Conservation (phyloP, 2,113 vertebrate genomes). For the Formicarius rufipectus region DNA sequence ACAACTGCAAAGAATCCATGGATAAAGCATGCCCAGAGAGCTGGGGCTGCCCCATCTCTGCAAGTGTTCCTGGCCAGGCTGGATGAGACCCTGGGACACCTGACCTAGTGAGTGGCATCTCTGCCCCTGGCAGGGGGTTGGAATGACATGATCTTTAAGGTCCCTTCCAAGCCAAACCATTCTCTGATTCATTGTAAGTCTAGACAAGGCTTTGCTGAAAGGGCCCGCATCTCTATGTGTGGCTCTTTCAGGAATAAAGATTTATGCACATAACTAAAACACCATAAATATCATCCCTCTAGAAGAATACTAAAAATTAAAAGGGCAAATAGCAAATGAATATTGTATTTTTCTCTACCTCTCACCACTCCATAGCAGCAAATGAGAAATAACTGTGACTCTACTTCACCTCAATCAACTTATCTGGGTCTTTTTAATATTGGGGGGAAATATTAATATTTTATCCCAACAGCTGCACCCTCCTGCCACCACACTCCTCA, state of each 20-base stretch:
- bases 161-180: neutral
- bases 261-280: conserved; percentile 7
- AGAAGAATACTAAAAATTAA: conserved; percentile 33
- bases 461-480: neutral
- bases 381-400: conserved; percentile 46
- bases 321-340: conserved; percentile 16
- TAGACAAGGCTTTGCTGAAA: neutral
- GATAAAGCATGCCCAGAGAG: neutral
- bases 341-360: conserved; percentile 36
- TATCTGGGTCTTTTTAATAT: neutral
- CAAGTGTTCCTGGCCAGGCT: neutral
- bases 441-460: neutral
- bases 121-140: neutral
- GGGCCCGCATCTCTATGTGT: neutral
- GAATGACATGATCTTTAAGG: too few species aligned
- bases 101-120: neutral
- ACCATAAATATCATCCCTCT: conserved; percentile 46
- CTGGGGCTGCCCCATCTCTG: neutral
- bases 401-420: conserved; percentile 12
- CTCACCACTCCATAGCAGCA: neutral
- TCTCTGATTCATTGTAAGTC: neutral
- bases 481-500: neutral
- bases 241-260: neutral
- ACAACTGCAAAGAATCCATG: neutral
- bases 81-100: neutral